Conservation (phyloP, 1,140 invertebrate genomes). For the Pogonomyrmex barbatus region DNA sequence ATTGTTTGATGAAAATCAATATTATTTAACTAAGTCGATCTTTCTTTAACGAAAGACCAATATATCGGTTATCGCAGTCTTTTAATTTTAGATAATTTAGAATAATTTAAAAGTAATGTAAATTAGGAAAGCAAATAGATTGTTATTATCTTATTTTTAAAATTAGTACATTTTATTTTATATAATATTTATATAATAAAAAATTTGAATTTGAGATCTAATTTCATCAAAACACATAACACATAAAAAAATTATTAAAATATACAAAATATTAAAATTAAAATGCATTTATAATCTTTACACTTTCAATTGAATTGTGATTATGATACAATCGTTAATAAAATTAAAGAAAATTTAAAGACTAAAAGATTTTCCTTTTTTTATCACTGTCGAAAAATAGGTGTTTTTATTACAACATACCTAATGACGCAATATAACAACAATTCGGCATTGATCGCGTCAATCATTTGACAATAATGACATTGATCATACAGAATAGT, state of each 20-base stretch:
- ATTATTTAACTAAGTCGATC: not conserved
- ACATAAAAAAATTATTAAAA: slow-evolving; percentile 5
- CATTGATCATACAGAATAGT: not conserved
- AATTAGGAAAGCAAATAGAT: not conserved
- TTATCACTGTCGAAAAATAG: not conserved
- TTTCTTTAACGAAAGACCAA: not conserved
- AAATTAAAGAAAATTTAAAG: not conserved
- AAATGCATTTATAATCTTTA: too few relatives aligned
- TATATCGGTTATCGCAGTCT: not conserved
- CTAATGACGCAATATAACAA: not conserved
- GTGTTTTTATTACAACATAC: not conserved
- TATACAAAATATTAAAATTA: not conserved
- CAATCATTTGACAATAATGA: not conserved
- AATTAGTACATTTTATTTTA: not conserved
- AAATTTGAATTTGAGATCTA: not conserved
- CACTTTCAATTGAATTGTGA: too few relatives aligned
- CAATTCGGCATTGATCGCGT: not conserved
- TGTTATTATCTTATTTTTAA: not conserved
- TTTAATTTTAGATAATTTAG: not conserved
- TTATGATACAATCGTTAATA: too few relatives aligned
- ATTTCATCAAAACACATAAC: not conserved
- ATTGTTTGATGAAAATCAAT: slow-evolving; percentile 29
- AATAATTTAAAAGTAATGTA: not conserved
- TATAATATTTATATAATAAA: too few relatives aligned
- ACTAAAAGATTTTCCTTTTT: not conserved